phyloP scores from a whole-genome alignment of 2,888 invertebrate species.

The Nematopogon swammerdamellus region DNA sequence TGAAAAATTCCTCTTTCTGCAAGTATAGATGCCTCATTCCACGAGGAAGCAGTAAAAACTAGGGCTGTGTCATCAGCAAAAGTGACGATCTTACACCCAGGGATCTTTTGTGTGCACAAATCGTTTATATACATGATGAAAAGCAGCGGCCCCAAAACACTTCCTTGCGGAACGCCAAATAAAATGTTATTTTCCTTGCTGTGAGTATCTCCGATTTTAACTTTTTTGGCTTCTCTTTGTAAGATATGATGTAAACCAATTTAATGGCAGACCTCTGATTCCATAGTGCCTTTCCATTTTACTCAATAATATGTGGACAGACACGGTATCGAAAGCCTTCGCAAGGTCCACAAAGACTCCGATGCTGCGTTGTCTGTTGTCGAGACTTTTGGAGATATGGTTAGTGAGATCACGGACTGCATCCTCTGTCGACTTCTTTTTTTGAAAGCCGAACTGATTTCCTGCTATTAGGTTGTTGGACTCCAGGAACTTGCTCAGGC shows the following conservation, averaged over 20 bases:
- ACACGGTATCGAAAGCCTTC: not conserved
- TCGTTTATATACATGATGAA: not conserved
- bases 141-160: not conserved
- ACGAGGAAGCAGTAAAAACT: no score
- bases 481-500: conserved; percentile 1
- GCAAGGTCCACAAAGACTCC: not conserved
- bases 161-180: not conserved
- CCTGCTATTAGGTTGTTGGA: not conserved
- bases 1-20: no score
- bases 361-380: not conserved
- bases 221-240: not conserved
- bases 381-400: not conserved
- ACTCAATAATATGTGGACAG: not conserved
- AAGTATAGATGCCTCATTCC: no score
- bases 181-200: not conserved
- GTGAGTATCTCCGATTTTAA: not conserved
- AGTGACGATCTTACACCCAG: no score
- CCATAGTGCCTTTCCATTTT: conserved; percentile 2
- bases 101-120: no score
- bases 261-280: conserved; percentile 1
- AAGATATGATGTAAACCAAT: not conserved
- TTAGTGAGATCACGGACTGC: conserved; percentile 1
- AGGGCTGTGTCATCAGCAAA: no score
- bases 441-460: conserved; percentile 1
- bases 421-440: conserved; percentile 1